Evolutionary conservation across 2,888 invertebrate genomes (phyloP).

Genomic region (Campoletis raptor): DNA sequence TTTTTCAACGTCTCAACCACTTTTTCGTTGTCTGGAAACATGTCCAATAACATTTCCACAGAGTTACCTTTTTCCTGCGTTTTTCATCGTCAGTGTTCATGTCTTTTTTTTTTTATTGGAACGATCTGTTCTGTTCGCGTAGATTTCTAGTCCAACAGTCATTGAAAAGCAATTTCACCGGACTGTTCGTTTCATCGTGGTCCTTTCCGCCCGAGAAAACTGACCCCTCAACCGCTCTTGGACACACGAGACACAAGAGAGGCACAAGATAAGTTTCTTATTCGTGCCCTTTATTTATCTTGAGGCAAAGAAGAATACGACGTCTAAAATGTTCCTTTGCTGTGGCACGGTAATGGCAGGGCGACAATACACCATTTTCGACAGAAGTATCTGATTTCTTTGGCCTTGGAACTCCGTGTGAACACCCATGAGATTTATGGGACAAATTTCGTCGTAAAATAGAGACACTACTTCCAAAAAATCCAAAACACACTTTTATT

Average conservation of each 20-base stretch:
- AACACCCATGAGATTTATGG: slow-evolving; percentile 9
- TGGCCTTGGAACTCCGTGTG: background rate
- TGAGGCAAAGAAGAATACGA: slow-evolving; percentile 11
- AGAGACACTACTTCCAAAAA: background rate
- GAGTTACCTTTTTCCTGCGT: slow-evolving; percentile 12
- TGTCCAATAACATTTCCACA: slow-evolving; percentile 10
- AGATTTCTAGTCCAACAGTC: slow-evolving; percentile 46
- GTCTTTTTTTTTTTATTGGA: background rate
- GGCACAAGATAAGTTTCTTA: background rate
- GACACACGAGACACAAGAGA: background rate
- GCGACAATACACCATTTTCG: background rate
- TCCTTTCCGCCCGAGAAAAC: slow-evolving; percentile 37
- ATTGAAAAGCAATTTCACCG: slow-evolving; percentile 75
- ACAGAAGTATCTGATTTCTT: background rate
- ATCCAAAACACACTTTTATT: background rate
- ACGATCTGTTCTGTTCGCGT: background rate
- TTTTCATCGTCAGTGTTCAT: slow-evolving; percentile 9
- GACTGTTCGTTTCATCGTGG: slow-evolving; percentile 48
- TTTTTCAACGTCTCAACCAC: background rate
- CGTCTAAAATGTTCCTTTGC: background rate
- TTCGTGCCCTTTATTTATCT: slow-evolving; percentile 16
- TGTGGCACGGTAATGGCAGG: background rate
- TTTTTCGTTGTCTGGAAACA: background rate
- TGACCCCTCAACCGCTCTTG: slow-evolving; percentile 1
- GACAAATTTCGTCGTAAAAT: background rate